Percentiles rank a stretch among this genome's conserved stretches.
These are phyloP conservation scores for Allygus modestus DNA, from an alignment of 2,888 invertebrate species.

Conservation along the genomic window DNA sequence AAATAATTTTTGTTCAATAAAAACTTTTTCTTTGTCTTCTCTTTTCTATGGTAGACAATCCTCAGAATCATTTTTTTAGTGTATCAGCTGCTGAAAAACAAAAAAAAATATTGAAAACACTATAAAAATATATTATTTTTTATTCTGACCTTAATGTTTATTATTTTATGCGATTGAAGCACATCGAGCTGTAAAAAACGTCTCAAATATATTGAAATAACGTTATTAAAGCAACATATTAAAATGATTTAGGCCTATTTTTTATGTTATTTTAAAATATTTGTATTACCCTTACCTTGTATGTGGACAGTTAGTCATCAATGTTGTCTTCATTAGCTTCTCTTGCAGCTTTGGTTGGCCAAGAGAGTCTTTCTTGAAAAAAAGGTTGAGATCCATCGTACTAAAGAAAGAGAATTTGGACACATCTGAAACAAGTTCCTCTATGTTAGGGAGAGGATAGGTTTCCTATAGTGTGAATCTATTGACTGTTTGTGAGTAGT, in stretches of 20 bases:
- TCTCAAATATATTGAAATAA: constrained; percentile 3
- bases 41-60: not conserved
- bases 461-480: too few species aligned
- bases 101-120: not conserved
- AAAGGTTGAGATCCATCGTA: constrained; percentile 1
- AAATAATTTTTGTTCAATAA: not conserved
- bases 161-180: constrained; percentile 17
- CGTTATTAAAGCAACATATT: not conserved
- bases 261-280: constrained; percentile 1
- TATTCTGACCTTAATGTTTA: not conserved
- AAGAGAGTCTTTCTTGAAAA: constrained; percentile 19
- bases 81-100: constrained; percentile 14
- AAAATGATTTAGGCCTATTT: not conserved
- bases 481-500: too few species aligned
- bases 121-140: not conserved
- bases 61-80: not conserved
- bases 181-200: constrained; percentile 4
- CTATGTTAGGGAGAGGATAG: too few species aligned
- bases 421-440: too few species aligned
- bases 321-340: constrained; percentile 10
- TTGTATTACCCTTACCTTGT: constrained; percentile 5
- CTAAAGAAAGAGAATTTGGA: too few species aligned
- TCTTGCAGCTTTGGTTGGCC: constrained; percentile 27
- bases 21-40: not conserved
- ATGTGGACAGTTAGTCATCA: constrained; percentile 11